Conservation (phyloP, 2,888 invertebrate species). For the Calameuta pallipes region DNA sequence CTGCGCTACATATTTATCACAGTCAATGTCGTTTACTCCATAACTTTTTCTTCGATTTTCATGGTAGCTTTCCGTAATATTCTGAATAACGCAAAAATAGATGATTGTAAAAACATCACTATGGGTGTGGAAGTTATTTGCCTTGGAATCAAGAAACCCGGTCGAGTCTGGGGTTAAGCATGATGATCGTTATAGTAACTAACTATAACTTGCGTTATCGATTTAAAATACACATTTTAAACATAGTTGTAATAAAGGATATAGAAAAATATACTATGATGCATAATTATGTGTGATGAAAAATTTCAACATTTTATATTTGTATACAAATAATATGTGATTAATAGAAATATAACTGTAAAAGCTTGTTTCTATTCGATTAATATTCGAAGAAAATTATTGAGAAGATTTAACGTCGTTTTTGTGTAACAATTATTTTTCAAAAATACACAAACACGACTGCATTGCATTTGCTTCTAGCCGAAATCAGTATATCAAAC, state of each 20-base stretch:
- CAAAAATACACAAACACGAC: too few relatives aligned
- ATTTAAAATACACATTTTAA: not conserved
- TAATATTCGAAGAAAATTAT: too few relatives aligned
- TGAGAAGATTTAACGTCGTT: too few relatives aligned
- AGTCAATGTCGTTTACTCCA: not conserved
- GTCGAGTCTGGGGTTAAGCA: not conserved
- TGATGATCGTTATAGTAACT: not conserved
- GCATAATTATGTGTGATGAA: not conserved
- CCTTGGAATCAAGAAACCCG: not conserved
- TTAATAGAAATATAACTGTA: too few relatives aligned
- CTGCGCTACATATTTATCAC: not conserved
- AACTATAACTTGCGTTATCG: not conserved
- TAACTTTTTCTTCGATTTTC: not conserved
- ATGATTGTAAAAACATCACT: too few relatives aligned
- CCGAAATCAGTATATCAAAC: too few relatives aligned
- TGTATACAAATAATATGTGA: too few relatives aligned
- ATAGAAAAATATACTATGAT: not conserved
- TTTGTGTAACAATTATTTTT: too few relatives aligned
- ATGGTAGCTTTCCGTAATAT: not conserved
- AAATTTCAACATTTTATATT: too few relatives aligned
- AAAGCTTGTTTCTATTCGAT: too few relatives aligned
- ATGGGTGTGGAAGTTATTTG: not conserved
- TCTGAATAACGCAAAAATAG: not conserved
- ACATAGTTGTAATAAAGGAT: not conserved
- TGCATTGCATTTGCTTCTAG: too few relatives aligned